These are phyloP conservation scores for Volucella inanis DNA, from an alignment of 2,888 invertebrate genomes.

Conservation along the genomic window DNA sequence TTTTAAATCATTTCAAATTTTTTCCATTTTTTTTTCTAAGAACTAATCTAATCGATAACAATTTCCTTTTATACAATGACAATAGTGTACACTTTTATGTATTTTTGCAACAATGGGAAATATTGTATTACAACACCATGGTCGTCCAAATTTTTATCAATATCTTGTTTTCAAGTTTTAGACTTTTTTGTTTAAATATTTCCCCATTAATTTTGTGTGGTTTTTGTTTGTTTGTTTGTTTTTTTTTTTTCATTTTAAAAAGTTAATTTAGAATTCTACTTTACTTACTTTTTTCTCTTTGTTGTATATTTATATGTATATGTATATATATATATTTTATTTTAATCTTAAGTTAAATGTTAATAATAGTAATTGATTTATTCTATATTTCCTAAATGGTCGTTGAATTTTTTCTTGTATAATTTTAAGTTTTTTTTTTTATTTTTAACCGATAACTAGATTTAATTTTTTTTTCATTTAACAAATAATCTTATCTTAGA, in stretches of 20 bases:
- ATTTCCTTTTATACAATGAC: conserved; percentile 50
- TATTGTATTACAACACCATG: conserved; percentile 31
- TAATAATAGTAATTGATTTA: conserved; percentile 68
- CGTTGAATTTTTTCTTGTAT: conserved; percentile 73
- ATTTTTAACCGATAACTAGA: conserved; percentile 35
- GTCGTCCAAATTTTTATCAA: conserved; percentile 44
- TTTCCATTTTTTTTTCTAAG: neutral
- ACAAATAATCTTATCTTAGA: conserved; percentile 51
- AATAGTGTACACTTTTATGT: neutral
- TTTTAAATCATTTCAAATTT: conserved; percentile 51
- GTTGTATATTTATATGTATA: conserved; percentile 54
- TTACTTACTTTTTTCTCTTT: conserved; percentile 48
- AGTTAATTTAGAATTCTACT: conserved; percentile 73
- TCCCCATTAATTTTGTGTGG: conserved; percentile 15
- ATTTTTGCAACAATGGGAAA: conserved; percentile 45
- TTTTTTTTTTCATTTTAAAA: conserved; percentile 56
- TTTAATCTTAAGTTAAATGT: conserved; percentile 44
- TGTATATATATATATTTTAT: conserved; percentile 49
- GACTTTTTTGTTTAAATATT: neutral
- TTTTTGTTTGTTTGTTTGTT: conserved; percentile 16
- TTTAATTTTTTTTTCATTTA: conserved; percentile 44
- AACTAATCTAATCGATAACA: conserved; percentile 63
- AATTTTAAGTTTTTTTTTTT: conserved; percentile 34
- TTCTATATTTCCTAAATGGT: conserved; percentile 73
- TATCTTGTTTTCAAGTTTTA: neutral